A percentile compares a stretch with the other conserved stretches of the same genome.
Evolutionary conservation across 2,797 vertebrate species (phyloP).

Genomic region (Hydrolagus colliei): DNA sequence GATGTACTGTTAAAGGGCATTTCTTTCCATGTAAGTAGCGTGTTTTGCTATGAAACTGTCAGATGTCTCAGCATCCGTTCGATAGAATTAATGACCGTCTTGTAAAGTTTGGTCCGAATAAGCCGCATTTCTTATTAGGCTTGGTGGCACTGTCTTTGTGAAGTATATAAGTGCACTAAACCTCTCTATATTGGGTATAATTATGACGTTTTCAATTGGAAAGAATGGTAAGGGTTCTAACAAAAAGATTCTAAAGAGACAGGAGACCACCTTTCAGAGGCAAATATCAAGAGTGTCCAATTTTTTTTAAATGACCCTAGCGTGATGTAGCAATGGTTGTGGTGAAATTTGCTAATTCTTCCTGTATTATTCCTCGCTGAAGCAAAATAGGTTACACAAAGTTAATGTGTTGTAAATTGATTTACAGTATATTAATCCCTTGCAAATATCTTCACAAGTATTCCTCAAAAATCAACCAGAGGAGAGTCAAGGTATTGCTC

Average conservation of each 20-base stretch:
- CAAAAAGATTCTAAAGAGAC: not conserved
- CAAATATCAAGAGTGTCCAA: not conserved
- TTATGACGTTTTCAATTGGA: constrained; percentile 27
- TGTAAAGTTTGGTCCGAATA: constrained; percentile 26
- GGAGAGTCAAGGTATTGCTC: not conserved
- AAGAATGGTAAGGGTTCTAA: not conserved
- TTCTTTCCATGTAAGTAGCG: constrained; percentile 23
- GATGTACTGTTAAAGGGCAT: constrained; percentile 25
- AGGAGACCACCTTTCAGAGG: not conserved
- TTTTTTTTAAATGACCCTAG: too few species aligned
- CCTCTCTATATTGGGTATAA: constrained; percentile 22
- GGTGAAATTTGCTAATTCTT: too few species aligned
- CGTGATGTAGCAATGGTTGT: too few species aligned
- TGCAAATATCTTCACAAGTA: too few species aligned
- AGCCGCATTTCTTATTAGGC: constrained; percentile 21
- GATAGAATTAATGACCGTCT: constrained; percentile 28
- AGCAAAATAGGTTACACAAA: not conserved
- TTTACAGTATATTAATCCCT: too few species aligned
- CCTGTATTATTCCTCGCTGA: not conserved
- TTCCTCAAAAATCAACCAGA: not conserved
- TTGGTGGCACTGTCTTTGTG: constrained; percentile 31
- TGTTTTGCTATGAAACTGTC: constrained; percentile 27
- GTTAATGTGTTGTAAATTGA: too few species aligned
- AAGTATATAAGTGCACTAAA: constrained; percentile 24
- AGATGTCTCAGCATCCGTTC: constrained; percentile 23